Conservation (phyloP, 1,140 invertebrate species). For the Drosophila fuyamai region DNA sequence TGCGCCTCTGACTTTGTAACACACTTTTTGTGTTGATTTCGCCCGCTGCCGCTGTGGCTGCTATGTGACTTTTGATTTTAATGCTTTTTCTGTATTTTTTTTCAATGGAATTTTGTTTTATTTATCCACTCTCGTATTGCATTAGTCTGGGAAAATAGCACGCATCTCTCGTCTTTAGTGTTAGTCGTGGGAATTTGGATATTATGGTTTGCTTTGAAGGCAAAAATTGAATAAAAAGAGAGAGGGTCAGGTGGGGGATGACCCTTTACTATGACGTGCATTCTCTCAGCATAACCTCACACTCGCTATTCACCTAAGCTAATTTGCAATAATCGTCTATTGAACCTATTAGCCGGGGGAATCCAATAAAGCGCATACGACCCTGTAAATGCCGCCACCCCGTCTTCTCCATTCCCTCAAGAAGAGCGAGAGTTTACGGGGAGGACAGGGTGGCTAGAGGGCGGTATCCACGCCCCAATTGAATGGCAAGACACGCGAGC, state of each 20-base stretch:
- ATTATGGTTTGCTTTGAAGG: constrained; percentile 28
- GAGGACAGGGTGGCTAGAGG: constrained; percentile 1
- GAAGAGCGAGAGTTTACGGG: background rate
- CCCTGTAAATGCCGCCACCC: constrained; percentile 27
- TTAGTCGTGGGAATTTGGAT: constrained; percentile 47
- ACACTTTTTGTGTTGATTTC: constrained; percentile 78
- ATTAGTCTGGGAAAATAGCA: background rate
- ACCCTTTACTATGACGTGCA: background rate
- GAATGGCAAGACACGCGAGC: constrained; percentile 64
- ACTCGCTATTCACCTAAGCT: constrained; percentile 25
- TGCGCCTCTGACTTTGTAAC: constrained; percentile 81
- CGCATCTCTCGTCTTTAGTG: constrained; percentile 14
- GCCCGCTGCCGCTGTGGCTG: constrained; percentile 26
- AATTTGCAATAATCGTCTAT: constrained; percentile 70
- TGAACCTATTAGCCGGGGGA: constrained; percentile 62
- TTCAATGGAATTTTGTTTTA: constrained; percentile 62
- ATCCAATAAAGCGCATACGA: constrained; percentile 64
- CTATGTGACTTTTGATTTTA: constrained; percentile 75
- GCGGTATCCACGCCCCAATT: constrained; percentile 56
- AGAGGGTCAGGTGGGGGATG: constrained; percentile 29
- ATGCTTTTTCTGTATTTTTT: constrained; percentile 55
- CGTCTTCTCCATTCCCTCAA: background rate
- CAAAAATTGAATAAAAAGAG: constrained; percentile 8
- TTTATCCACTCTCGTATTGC: constrained; percentile 10
- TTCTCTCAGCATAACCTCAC: constrained; percentile 56